phyloP scores from a whole-genome alignment of 2,888 invertebrate species.

The Pristionchus maxplancki region DNA sequence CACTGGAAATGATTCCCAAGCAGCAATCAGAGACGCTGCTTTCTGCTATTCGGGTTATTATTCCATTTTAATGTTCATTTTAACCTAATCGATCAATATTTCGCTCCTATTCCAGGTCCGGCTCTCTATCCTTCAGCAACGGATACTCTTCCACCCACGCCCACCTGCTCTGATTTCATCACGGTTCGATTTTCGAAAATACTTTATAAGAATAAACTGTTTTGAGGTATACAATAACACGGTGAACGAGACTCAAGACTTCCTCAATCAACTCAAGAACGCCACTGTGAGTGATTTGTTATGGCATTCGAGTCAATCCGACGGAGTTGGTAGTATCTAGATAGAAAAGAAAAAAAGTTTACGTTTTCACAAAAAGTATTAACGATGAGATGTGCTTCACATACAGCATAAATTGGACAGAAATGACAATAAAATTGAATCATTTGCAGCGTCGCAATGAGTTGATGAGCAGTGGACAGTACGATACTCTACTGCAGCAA shows the following conservation, averaged over 20 bases:
- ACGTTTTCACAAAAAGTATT: not conserved
- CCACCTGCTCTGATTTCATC: conserved; percentile 35
- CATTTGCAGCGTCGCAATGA: not conserved
- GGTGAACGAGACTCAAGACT: conserved; percentile 29
- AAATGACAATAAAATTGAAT: too few relatives aligned
- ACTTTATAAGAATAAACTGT: not conserved
- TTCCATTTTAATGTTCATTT: too few relatives aligned
- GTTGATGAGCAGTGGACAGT: conserved; percentile 28
- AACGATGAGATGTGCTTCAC: not conserved
- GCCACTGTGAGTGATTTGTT: conserved; percentile 5
- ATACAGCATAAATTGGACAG: not conserved
- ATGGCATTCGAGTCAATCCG: too few relatives aligned
- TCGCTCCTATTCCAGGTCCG: not conserved
- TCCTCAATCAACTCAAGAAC: conserved; percentile 45
- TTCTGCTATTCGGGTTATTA: conserved; percentile 41
- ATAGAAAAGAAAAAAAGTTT: not conserved
- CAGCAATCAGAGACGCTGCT: not conserved
- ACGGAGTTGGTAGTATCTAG: not conserved
- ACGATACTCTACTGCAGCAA: conserved; percentile 10
- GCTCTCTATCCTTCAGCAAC: conserved; percentile 39
- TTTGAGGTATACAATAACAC: conserved; percentile 37
- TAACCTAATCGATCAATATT: not conserved
- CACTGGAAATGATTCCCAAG: not conserved
- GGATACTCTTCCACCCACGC: not conserved
- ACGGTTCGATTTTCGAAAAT: conserved; percentile 14